Evolutionary conservation across 2,797 vertebrate genomes (phyloP).

Genomic region (Oophaga sylvatica): DNA sequence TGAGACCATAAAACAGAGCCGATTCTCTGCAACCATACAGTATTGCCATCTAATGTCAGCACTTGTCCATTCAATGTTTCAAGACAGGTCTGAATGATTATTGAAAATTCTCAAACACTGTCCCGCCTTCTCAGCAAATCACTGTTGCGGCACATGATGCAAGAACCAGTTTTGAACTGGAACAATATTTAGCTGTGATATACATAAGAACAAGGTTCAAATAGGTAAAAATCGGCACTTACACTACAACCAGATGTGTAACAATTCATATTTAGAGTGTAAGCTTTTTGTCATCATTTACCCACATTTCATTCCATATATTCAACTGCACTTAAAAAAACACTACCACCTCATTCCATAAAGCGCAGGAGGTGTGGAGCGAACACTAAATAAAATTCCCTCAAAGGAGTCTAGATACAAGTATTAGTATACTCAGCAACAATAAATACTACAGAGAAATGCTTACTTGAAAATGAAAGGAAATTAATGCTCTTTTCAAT

Average conservation of each 20-base stretch:
- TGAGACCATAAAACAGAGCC: neutral
- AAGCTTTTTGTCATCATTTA: neutral
- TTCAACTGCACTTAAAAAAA: neutral
- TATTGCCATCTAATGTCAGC: neutral
- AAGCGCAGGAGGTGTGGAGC: neutral
- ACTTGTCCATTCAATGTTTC: neutral
- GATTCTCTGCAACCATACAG: neutral
- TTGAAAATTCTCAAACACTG: neutral
- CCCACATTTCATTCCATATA: slow-evolving; percentile 8
- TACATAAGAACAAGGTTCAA: neutral
- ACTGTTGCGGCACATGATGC: neutral
- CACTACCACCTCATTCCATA: neutral
- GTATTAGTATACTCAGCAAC: neutral
- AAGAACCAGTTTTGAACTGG: neutral
- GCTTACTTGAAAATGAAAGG: neutral
- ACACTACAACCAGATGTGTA: neutral
- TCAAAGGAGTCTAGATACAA: neutral
- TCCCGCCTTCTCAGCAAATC: slow-evolving; percentile 1
- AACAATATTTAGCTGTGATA: neutral
- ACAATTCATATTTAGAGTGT: neutral
- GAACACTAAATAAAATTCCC: neutral
- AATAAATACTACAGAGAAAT: neutral
- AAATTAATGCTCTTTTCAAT: neutral
- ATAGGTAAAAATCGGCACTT: neutral
- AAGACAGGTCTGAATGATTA: neutral